Evolutionary conservation across 2,797 vertebrate genomes (phyloP).

Genomic region (Hafferia zeledoni): DNA sequence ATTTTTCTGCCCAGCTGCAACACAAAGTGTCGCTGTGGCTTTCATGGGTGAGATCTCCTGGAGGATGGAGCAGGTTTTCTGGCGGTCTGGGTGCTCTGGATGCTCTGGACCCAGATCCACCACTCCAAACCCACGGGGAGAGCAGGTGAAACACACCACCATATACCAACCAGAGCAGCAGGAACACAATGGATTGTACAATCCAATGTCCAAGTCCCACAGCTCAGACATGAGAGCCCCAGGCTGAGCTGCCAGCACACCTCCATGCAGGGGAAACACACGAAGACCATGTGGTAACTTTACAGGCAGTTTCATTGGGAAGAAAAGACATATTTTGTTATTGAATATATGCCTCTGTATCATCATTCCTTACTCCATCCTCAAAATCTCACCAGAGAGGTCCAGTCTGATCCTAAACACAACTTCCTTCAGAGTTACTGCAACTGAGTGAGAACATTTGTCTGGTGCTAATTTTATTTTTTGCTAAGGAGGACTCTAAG

Average conservation of each 20-base stretch:
- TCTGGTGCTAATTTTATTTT: not conserved
- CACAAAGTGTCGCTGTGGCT: not conserved
- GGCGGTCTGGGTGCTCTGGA: not conserved
- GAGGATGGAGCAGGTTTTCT: not conserved
- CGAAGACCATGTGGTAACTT: fast-evolving
- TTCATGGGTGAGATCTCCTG: not conserved
- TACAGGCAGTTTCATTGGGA: not conserved
- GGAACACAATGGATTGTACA: not conserved
- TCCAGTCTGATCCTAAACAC: not conserved
- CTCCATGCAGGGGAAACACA: fast-evolving
- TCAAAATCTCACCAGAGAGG: not conserved
- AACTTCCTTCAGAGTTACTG: not conserved
- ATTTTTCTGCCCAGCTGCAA: not conserved
- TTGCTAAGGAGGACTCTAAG: not conserved
- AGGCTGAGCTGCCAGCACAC: not conserved
- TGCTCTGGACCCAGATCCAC: not conserved
- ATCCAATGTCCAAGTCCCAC: fast-evolving
- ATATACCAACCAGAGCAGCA: not conserved
- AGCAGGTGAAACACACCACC: not conserved
- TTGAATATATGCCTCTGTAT: not conserved
- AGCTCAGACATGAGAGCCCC: not conserved
- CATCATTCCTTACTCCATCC: not conserved
- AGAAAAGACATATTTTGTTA: not conserved
- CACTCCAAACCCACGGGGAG: not conserved
- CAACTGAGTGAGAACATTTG: not conserved